Evolutionary conservation across 2,888 invertebrate genomes (phyloP).

Genomic region (Scaptomyza parva): DNA sequence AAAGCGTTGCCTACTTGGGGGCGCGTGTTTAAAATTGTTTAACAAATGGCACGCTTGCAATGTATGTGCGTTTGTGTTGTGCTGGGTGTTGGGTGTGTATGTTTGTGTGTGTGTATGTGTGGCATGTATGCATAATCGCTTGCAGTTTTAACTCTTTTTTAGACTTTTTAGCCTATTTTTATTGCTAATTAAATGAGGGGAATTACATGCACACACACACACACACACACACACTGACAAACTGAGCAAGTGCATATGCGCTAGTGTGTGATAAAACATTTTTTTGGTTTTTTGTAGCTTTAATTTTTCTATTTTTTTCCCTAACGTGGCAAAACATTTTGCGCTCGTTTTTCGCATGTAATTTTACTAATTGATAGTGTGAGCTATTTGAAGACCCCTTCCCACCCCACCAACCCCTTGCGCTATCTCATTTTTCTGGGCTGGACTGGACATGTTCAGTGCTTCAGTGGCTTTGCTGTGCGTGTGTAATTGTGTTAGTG

Average conservation of each 20-base stretch:
- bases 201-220: conserved; percentile 58
- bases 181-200: conserved; percentile 83
- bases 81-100: conserved; percentile 39
- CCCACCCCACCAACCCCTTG: too few species aligned
- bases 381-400: conserved; percentile 53
- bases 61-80: conserved; percentile 45
- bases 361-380: conserved; percentile 80
- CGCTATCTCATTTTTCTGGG: background rate
- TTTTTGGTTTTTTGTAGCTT: conserved; percentile 19
- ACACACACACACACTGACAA: conserved; percentile 16
- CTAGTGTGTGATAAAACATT: conserved; percentile 30
- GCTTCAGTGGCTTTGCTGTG: conserved; percentile 43
- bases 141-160: conserved; percentile 75
- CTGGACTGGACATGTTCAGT: conserved; percentile 29
- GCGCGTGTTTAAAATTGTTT: conserved; percentile 74
- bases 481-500: conserved; percentile 75
- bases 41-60: conserved; percentile 76
- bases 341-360: conserved; percentile 72
- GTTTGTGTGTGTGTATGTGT: conserved; percentile 54
- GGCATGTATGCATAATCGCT: conserved; percentile 66
- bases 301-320: conserved; percentile 65
- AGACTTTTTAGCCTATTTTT: conserved; percentile 84
- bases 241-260: conserved; percentile 23
- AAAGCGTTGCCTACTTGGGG: conserved; percentile 71
- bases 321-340: conserved; percentile 65